Evolutionary conservation across 92 coral and sea anemone genomes (phyloP).

Genomic region (Montipora capitata): DNA sequence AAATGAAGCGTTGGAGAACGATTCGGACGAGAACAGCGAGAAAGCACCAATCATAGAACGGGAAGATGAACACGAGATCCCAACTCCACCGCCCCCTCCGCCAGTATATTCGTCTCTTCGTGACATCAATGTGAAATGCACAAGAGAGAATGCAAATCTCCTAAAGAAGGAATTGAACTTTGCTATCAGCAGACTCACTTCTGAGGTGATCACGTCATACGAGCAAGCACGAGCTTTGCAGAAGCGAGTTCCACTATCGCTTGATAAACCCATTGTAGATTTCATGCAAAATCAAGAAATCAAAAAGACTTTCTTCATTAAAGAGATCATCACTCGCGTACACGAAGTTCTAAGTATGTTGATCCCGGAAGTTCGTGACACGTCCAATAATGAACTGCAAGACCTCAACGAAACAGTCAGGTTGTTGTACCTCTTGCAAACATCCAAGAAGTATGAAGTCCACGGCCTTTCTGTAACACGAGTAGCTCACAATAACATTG

Average conservation of each 20-base stretch:
- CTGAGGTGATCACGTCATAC: conserved; percentile 75
- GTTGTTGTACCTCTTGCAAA: conserved; percentile 16
- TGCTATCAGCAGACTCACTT: conserved; percentile 64
- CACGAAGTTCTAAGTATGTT: conserved; percentile 18
- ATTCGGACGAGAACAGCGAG: conserved; percentile 32
- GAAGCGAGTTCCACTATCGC: conserved; percentile 12
- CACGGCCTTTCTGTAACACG: conserved; percentile 5
- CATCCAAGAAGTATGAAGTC: neutral
- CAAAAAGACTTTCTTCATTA: conserved; percentile 71
- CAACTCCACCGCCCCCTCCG: conserved; percentile 54
- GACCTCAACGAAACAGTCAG: conserved; percentile 32
- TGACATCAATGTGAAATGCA: conserved; percentile 30
- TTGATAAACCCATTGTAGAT: conserved; percentile 28
- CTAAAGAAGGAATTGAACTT: conserved; percentile 69
- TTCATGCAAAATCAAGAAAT: conserved; percentile 73
- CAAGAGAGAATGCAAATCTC: conserved; percentile 39
- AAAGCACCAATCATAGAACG: conserved; percentile 32
- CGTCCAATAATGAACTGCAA: neutral
- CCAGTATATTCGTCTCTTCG: neutral
- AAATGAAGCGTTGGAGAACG: neutral
- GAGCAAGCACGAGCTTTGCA: conserved; percentile 65
- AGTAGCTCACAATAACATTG: neutral
- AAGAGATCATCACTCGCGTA: conserved; percentile 57
- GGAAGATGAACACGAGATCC: conserved; percentile 44
- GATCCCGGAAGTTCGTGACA: neutral